phyloP scores from a whole-genome alignment of 2,888 invertebrate species.

The Acleris laterana region DNA sequence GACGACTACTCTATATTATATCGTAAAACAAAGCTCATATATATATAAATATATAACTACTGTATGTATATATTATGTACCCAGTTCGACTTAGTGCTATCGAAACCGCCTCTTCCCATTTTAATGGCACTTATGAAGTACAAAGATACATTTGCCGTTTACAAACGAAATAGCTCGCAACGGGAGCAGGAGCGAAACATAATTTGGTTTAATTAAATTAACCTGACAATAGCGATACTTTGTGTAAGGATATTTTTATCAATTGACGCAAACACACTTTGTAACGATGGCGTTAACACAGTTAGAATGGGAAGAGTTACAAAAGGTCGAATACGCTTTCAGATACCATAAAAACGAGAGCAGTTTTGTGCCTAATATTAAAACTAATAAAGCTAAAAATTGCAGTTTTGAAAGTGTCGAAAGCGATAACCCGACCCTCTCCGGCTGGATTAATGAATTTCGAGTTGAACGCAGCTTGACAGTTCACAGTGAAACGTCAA shows the following conservation, averaged over 20 bases:
- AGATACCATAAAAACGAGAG: no score
- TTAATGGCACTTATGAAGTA: constrained; percentile 8
- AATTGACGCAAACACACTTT: constrained; percentile 3
- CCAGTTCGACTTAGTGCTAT: constrained; percentile 44
- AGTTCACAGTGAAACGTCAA: constrained; percentile 58
- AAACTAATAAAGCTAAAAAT: no score
- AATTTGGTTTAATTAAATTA: not conserved
- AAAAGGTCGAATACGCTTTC: constrained; percentile 3
- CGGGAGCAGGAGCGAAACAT: not conserved
- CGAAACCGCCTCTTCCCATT: constrained; percentile 16
- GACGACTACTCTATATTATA: constrained; percentile 65
- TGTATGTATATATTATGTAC: constrained; percentile 62
- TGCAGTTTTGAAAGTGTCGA: not conserved
- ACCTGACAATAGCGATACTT: not conserved
- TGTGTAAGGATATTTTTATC: not conserved
- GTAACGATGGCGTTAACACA: not conserved
- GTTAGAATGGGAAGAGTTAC: constrained; percentile 2
- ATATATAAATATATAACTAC: constrained; percentile 77
- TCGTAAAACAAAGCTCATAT: constrained; percentile 78
- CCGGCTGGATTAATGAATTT: constrained; percentile 26
- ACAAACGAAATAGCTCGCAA: not conserved
- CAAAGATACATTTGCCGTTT: constrained; percentile 10
- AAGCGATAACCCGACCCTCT: constrained; percentile 10
- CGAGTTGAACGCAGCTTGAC: constrained; percentile 52
- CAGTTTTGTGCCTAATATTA: no score